phyloP scores from a whole-genome alignment of 2,113 vertebrate genomes.

The Serilophus lunatus region DNA sequence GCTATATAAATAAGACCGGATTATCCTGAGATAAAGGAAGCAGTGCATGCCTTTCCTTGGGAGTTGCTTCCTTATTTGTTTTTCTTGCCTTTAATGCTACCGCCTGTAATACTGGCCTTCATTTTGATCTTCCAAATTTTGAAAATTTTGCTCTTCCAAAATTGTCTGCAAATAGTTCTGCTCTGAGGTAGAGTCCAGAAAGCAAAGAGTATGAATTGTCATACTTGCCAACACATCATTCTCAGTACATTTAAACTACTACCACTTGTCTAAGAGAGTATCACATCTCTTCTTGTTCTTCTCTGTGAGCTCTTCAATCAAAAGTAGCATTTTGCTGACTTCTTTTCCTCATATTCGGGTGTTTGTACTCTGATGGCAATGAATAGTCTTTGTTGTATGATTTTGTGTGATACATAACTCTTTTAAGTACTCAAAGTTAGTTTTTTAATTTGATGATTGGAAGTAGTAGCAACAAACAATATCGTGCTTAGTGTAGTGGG shows the following conservation, averaged over 20 bases:
- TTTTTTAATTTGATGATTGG: not conserved
- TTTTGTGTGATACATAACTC: not conserved
- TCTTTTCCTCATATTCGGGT: not conserved
- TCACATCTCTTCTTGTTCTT: not conserved
- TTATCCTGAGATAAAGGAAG: not conserved
- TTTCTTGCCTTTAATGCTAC: not conserved
- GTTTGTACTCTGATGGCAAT: not conserved
- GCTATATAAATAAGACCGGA: not conserved
- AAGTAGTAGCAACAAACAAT: not conserved
- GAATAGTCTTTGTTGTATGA: not conserved
- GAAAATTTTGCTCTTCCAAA: not conserved
- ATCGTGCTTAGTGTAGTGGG: not conserved
- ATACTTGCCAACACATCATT: fast-evolving
- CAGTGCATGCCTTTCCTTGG: not conserved
- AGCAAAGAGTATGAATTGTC: not conserved
- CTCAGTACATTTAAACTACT: not conserved
- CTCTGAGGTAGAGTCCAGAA: not conserved
- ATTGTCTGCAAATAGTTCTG: not conserved
- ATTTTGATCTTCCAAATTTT: not conserved
- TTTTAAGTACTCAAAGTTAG: not conserved
- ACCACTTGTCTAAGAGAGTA: not conserved
- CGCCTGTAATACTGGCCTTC: not conserved
- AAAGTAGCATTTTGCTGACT: not conserved
- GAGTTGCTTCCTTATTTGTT: not conserved
- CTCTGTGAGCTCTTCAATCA: not conserved